Conservation (phyloP, 2,888 invertebrate species). For the Dusona sp. region DNA sequence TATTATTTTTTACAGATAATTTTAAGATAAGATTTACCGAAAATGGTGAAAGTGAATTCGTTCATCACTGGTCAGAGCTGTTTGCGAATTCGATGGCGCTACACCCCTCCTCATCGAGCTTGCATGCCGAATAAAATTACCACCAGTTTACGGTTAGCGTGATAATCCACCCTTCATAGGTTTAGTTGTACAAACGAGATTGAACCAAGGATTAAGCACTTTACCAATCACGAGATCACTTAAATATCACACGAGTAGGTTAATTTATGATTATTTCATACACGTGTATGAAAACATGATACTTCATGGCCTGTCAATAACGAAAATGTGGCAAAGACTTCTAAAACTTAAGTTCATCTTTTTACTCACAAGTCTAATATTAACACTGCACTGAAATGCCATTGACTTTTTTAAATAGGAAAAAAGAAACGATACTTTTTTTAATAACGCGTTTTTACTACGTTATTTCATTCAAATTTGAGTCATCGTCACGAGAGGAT, state of each 20-base stretch:
- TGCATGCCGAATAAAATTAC: conserved; percentile 25
- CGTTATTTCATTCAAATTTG: background rate
- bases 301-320: background rate
- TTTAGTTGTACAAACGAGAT: background rate
- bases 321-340: background rate
- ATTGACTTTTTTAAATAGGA: background rate
- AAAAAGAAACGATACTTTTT: background rate
- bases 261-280: background rate
- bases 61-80: conserved; percentile 24
- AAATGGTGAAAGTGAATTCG: conserved; percentile 15
- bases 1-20: background rate
- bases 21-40: conserved; percentile 40
- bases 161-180: background rate
- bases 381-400: background rate
- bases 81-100: background rate
- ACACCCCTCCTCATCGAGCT: conserved; percentile 33
- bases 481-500: background rate
- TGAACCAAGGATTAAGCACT: conserved; percentile 29
- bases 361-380: background rate
- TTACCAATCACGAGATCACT: conserved; percentile 48
- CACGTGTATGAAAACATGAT: background rate
- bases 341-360: background rate
- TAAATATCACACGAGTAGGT: background rate
- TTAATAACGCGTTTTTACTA: background rate
- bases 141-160: conserved; percentile 7